Base-by-base conservation (phyloP, 2,888 invertebrate species). In the Cremastinae sp. region DNA sequence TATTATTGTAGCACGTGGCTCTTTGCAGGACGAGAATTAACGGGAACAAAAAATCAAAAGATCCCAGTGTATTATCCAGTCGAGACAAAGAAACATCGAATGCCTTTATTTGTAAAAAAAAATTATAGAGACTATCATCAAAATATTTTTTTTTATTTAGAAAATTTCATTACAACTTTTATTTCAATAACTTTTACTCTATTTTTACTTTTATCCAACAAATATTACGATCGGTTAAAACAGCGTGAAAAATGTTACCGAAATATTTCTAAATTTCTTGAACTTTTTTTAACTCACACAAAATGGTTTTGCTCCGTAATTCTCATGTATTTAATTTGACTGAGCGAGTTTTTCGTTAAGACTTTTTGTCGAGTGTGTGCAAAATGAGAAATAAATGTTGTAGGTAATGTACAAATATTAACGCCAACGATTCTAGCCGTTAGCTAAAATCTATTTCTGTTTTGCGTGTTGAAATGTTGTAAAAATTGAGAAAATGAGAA, bases 371-470 rank as follows among this genome's bases (percentile, higher is more conserved):
- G 51, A 53, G 75, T 36, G 74, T 66, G 69, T 73, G 61, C 51
- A 51, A 22, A 38, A 36, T 20, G 38, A 47, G 7, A 49, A 56
- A 51, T 2, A 18, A 43, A 12, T 34, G 51, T 71, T 68, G 54
- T 72, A 75, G 62, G 62, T 71, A 61, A 66, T 68, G 66, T 72
- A 53, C 72, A 68, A 62, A 75, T 68, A 53, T 72, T 43, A 56
- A 66, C 71, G 41, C 43, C 61, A 41, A 76, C 64, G 51, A 43
- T 58, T 45, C 53, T 72, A 61, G 65, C 59, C 64, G 45, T 75
- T 72, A 28, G 62, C 62, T 72, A 36, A 65, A 14, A 59, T 38
- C 7, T 61, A 8, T 49, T 34, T 47, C 38, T 49, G 62, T 38
- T 16, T 1, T 14, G 12, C 14, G 20, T 61, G 28, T 18, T 34